phyloP scores from a whole-genome alignment of 1,140 invertebrate species.

The Pollicipes pollicipes region DNA sequence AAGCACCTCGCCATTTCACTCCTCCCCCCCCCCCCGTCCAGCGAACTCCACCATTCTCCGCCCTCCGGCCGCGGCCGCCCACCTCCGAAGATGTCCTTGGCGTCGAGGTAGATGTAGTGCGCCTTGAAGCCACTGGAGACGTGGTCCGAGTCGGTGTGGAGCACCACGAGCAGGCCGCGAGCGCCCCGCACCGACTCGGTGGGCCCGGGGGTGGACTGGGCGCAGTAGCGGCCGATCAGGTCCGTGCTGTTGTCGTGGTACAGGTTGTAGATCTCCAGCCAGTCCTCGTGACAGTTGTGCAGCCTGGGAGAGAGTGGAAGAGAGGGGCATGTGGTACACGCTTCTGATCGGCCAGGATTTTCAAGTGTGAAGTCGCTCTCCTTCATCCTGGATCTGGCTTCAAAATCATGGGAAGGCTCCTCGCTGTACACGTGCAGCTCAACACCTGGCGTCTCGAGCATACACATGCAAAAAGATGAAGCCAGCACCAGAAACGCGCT shows the following conservation, averaged over 20 bases:
- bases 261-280: slow-evolving; percentile 79
- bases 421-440: too few species aligned
- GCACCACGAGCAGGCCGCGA: slow-evolving; percentile 56
- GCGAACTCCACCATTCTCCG: too few species aligned
- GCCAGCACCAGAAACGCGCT: too few species aligned
- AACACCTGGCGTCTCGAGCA: too few species aligned
- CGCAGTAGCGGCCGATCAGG: slow-evolving; percentile 69
- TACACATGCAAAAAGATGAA: too few species aligned
- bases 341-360: too few species aligned
- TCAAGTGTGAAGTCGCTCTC: too few species aligned
- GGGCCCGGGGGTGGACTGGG: slow-evolving; percentile 60
- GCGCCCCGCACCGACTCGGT: slow-evolving; percentile 72
- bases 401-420: too few species aligned
- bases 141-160: slow-evolving; percentile 61
- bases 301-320: slow-evolving; percentile 61
- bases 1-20: too few species aligned
- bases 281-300: slow-evolving; percentile 61
- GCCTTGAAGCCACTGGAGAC: slow-evolving; percentile 82
- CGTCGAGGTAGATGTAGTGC: slow-evolving; percentile 66
- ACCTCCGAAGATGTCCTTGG: slow-evolving; percentile 68
- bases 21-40: too few species aligned
- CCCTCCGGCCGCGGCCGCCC: slow-evolving; percentile 7
- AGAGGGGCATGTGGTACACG: too few species aligned
- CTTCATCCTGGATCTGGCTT: too few species aligned
- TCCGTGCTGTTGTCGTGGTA: slow-evolving; percentile 58